Evolutionary conservation across 2,113 vertebrate species (phyloP).

Genomic region (Ploceus nigricollis): DNA sequence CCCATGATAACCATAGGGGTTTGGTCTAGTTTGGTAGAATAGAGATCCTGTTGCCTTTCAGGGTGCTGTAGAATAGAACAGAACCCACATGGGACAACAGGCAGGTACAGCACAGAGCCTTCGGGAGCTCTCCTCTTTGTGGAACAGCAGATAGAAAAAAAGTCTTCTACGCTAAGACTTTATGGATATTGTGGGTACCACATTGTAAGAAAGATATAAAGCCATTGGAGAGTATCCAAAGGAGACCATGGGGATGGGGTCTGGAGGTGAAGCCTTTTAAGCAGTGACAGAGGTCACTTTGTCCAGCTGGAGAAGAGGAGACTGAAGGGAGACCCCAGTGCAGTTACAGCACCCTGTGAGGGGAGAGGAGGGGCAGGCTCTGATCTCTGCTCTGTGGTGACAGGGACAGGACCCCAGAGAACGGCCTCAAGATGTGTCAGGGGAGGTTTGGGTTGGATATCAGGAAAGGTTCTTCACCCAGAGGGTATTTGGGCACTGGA

Average conservation of each 20-base stretch:
- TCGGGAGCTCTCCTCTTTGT: neutral
- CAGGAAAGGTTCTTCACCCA: neutral
- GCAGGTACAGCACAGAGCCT: neutral
- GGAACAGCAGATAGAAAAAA: neutral
- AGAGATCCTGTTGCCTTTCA: neutral
- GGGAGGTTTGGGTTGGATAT: neutral
- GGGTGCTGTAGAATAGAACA: neutral
- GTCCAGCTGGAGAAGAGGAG: neutral
- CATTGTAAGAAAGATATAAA: neutral
- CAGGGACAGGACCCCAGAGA: neutral
- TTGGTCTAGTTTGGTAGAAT: neutral
- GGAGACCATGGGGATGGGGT: fast-evolving
- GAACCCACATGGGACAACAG: neutral
- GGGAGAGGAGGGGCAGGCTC: neutral
- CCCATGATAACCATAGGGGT: fast-evolving
- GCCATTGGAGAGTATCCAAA: neutral
- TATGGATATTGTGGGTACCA: no score
- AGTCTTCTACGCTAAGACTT: fast-evolving
- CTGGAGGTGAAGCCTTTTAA: neutral
- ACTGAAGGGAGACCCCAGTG: fast-evolving
- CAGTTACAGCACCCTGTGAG: fast-evolving
- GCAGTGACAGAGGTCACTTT: neutral
- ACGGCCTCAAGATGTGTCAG: fast-evolving
- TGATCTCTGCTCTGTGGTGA: neutral
- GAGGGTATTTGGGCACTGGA: fast-evolving